Conservation (phyloP, 2,888 invertebrate species). For the Nipponacmea schrenckii region DNA sequence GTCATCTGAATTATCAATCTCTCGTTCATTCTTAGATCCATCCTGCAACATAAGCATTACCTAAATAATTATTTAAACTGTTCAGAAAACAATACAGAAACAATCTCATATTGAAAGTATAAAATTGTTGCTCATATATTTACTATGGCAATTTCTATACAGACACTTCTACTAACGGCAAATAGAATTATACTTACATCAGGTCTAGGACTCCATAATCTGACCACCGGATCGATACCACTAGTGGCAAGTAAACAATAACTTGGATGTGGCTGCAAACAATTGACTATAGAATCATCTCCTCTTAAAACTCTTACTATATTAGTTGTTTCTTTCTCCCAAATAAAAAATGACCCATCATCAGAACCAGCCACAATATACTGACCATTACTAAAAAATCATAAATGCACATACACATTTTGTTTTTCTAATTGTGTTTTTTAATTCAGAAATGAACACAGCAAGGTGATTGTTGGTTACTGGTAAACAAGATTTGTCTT, state of each 20-base stretch:
- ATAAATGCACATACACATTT: not conserved
- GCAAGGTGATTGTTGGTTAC: too few species aligned
- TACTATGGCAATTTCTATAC: too few species aligned
- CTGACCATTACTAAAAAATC: slow-evolving; percentile 71
- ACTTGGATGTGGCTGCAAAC: slow-evolving; percentile 76
- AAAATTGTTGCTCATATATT: too few species aligned
- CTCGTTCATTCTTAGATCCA: slow-evolving; percentile 71
- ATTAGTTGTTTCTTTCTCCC: slow-evolving; percentile 89
- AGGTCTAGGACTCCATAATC: slow-evolving; percentile 89
- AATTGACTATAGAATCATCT: slow-evolving; percentile 95
- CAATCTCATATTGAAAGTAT: too few species aligned
- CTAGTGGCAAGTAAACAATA: slow-evolving; percentile 91
- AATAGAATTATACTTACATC: slow-evolving; percentile 70
- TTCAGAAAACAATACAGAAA: too few species aligned
- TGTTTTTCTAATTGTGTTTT: too few species aligned
- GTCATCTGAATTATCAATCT: slow-evolving; percentile 76
- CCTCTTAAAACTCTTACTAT: slow-evolving; percentile 86
- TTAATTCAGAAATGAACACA: too few species aligned
- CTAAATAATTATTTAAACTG: not conserved
- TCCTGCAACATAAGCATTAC: slow-evolving; percentile 41
- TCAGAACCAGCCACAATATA: slow-evolving; percentile 85
- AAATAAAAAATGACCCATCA: slow-evolving; percentile 94
- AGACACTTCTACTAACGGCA: too few species aligned
- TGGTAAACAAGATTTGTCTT: too few species aligned
- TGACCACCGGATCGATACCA: slow-evolving; percentile 92